These are phyloP conservation scores for Cabera pusaria DNA, from an alignment of 2,888 invertebrate genomes.

Conservation along the genomic window DNA sequence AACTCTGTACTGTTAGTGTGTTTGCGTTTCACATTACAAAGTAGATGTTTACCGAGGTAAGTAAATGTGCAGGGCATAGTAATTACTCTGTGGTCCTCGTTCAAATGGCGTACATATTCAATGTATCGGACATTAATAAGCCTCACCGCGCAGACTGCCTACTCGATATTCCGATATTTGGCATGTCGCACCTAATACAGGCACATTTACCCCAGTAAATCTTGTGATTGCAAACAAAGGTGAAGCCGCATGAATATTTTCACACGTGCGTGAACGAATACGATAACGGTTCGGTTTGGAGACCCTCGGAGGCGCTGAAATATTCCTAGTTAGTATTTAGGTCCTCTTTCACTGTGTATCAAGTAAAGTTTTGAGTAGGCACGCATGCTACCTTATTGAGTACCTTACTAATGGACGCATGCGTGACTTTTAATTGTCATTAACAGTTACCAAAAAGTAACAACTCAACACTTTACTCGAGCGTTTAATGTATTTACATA, in stretches of 20 bases:
- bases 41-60: conserved; percentile 22
- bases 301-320: conserved; percentile 1
- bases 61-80: conserved; percentile 24
- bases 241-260: conserved; percentile 2
- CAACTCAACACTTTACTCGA: no score
- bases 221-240: conserved; percentile 1
- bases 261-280: conserved; percentile 1
- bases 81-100: conserved; percentile 39
- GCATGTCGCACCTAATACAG: conserved; percentile 4
- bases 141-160: conserved; percentile 1
- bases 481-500: conserved; percentile 16
- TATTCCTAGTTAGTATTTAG: conserved; percentile 4
- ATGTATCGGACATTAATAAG: conserved; percentile 15
- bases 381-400: no score
- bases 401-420: no score
- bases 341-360: no score
- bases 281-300: conserved; percentile 1
- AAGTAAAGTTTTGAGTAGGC: no score
- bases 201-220: conserved; percentile 1
- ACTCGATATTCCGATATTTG: conserved; percentile 17
- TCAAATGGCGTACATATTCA: conserved; percentile 27
- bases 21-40: conserved; percentile 46
- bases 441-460: no score
- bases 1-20: conserved; percentile 32
- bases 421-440: no score